phyloP scores from a whole-genome alignment of 1,140 invertebrate genomes.

The Oncopeltus fasciatus region DNA sequence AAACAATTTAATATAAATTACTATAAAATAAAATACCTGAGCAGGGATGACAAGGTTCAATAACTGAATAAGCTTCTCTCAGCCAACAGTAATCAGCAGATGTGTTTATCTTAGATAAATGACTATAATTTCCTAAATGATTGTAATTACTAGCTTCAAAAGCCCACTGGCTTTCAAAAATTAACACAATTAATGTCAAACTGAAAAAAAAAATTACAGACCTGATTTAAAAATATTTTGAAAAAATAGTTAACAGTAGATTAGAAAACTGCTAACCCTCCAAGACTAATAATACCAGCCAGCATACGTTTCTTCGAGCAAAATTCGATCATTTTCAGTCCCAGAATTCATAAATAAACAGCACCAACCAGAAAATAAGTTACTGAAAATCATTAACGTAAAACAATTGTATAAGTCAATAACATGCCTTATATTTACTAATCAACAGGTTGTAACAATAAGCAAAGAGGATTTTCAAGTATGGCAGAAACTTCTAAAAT shows the following conservation, averaged over 20 bases:
- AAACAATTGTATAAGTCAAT: no score
- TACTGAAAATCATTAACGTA: no score
- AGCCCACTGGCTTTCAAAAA: constrained; percentile 61
- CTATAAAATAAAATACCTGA: no score
- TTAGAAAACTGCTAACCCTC: constrained; percentile 20
- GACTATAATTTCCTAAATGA: constrained; percentile 36
- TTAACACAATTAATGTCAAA: constrained; percentile 58
- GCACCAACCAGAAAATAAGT: no score
- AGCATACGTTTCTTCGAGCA: constrained; percentile 26
- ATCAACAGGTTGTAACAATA: no score
- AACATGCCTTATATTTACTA: no score
- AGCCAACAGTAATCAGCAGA: constrained; percentile 38
- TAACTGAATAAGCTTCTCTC: constrained; percentile 48
- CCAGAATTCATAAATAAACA: background rate
- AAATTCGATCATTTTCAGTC: constrained; percentile 23
- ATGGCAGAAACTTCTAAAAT: no score
- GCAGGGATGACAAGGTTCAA: constrained; percentile 65
- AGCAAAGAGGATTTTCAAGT: no score
- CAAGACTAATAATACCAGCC: constrained; percentile 24
- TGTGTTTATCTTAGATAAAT: constrained; percentile 55
- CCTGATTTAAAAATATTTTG: background rate
- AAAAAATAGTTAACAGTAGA: background rate
- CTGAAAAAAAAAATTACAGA: constrained; percentile 31
- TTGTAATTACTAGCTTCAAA: constrained; percentile 35
- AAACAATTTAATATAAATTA: no score